A percentile compares a stretch with the other conserved stretches of the same genome.
These are phyloP conservation scores for Muraenolepis orangiensis DNA, from an alignment of 2,797 vertebrate species.

Conservation along the genomic window DNA sequence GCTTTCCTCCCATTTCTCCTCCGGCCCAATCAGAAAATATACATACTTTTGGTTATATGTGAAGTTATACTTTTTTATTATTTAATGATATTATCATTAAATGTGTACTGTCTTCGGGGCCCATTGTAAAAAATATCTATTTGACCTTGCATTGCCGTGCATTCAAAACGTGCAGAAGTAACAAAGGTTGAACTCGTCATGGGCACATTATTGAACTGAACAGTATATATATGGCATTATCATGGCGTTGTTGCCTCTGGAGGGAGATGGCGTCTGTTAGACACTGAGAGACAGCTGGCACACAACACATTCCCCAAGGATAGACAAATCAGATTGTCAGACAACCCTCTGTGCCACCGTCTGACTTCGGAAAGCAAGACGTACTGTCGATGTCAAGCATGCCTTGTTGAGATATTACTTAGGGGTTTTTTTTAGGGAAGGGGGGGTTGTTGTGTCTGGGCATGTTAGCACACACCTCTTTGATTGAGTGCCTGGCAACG, in stretches of 20 bases:
- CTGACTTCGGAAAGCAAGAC: slow-evolving; percentile 35
- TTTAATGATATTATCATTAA: no score
- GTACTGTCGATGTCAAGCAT: slow-evolving; percentile 37
- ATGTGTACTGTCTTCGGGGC: background rate
- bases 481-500: background rate
- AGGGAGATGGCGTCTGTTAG: slow-evolving; percentile 23
- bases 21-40: background rate
- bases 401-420: slow-evolving; percentile 23
- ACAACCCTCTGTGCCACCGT: slow-evolving; percentile 18
- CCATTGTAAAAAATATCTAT: background rate
- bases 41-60: background rate
- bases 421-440: background rate
- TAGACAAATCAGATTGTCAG: slow-evolving; percentile 48
- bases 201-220: background rate
- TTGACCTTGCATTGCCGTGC: background rate
- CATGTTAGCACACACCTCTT: background rate
- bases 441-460: background rate
- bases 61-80: background rate
- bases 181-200: background rate
- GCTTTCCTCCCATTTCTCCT: background rate
- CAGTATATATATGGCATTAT: background rate
- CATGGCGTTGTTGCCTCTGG: slow-evolving; percentile 30
- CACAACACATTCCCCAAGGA: slow-evolving; percentile 34
- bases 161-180: background rate
- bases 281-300: slow-evolving; percentile 32